These are phyloP conservation scores for Esox niger DNA, from an alignment of 2,113 vertebrate species.

Conservation along the genomic window DNA sequence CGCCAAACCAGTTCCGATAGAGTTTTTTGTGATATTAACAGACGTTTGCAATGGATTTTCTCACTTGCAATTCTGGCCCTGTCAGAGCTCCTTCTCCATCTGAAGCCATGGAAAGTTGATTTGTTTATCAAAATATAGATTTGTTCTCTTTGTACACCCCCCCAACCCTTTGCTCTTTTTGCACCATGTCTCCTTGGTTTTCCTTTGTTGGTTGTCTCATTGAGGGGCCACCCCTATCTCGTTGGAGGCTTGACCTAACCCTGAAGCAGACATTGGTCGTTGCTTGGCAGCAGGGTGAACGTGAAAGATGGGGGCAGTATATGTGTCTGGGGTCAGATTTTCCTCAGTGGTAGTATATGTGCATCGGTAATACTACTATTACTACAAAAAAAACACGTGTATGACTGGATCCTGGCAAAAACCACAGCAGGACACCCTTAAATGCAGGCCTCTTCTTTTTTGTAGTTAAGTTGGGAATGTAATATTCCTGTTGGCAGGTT, in stretches of 20 bases:
- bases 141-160: slow-evolving; percentile 73
- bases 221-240: slow-evolving; percentile 39
- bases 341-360: slow-evolving; percentile 63
- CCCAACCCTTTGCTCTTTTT: slow-evolving; percentile 35
- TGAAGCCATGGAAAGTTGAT: slow-evolving; percentile 55
- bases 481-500: slow-evolving; percentile 16
- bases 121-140: slow-evolving; percentile 78
- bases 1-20: slow-evolving; percentile 27
- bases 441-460: slow-evolving; percentile 25
- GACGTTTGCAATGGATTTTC: slow-evolving; percentile 41
- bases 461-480: slow-evolving; percentile 36
- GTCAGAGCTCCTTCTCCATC: slow-evolving; percentile 35
- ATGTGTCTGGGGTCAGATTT: background rate
- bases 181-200: slow-evolving; percentile 43
- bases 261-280: slow-evolving; percentile 44
- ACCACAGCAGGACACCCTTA: slow-evolving; percentile 32
- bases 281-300: slow-evolving; percentile 48
- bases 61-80: slow-evolving; percentile 21
- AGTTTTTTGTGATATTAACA: slow-evolving; percentile 26
- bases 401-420: too few species aligned
- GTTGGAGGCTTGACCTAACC: slow-evolving; percentile 39
- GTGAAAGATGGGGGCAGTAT: slow-evolving; percentile 59
- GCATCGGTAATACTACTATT: slow-evolving; percentile 18
- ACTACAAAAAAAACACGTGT: background rate
- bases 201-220: slow-evolving; percentile 31